Evolutionary conservation across 2,113 vertebrate species (phyloP).

Genomic region (Pelodiscus sinensis): DNA sequence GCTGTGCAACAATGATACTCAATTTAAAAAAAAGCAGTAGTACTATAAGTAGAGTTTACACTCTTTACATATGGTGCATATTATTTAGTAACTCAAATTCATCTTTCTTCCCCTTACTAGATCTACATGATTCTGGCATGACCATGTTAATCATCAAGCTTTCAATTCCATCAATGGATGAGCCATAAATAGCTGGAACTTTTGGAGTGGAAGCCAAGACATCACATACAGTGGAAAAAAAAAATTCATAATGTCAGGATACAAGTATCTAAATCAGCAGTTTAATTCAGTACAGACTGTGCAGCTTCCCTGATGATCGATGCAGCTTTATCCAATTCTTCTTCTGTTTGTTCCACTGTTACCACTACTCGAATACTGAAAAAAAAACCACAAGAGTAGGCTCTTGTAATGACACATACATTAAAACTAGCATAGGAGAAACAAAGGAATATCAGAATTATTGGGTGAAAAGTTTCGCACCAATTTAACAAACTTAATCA

Average conservation of each 20-base stretch:
- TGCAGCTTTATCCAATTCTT: constrained; percentile 88
- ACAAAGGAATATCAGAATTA: background rate
- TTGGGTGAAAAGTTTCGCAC: background rate
- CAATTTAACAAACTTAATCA: background rate
- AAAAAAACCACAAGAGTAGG: constrained; percentile 32
- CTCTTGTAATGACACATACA: background rate
- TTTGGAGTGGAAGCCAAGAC: constrained; percentile 4
- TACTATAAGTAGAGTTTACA: constrained; percentile 46
- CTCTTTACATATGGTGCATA: background rate
- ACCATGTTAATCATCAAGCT: background rate
- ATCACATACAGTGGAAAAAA: background rate
- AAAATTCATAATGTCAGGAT: background rate
- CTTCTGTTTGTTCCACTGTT: constrained; percentile 89
- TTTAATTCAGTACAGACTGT: constrained; percentile 77
- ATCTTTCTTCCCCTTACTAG: background rate
- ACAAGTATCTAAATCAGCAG: background rate
- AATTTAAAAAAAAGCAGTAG: constrained; percentile 15
- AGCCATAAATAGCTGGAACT: background rate
- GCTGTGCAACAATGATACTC: constrained; percentile 26
- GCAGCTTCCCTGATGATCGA: constrained; percentile 87
- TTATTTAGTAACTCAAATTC: constrained; percentile 38
- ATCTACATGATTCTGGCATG: background rate
- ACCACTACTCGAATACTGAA: constrained; percentile 92
- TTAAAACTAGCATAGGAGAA: no score
- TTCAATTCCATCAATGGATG: background rate